Evolutionary conservation across 92 coral and sea anemone species (phyloP).

Genomic region (Porites cylindrica): DNA sequence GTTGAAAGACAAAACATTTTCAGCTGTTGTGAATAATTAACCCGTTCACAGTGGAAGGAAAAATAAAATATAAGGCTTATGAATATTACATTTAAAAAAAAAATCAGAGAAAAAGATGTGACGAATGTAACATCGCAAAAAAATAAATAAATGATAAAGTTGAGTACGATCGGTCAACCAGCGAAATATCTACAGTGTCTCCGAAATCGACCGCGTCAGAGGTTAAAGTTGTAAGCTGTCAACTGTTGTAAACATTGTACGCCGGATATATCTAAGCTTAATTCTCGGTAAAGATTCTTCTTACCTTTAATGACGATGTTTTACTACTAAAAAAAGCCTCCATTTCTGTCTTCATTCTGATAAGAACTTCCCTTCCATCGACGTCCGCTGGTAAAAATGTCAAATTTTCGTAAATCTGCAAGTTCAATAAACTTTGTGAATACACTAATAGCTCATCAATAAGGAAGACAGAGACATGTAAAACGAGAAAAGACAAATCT

Average conservation of each 20-base stretch:
- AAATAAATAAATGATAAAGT: neutral
- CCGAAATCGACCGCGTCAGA: conserved; percentile 7
- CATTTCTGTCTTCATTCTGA: conserved; percentile 60
- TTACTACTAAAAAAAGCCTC: conserved; percentile 75
- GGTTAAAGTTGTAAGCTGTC: conserved; percentile 28
- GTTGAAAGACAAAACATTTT: neutral
- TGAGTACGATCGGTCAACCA: neutral
- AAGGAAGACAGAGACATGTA: conserved; percentile 9
- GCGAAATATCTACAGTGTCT: neutral
- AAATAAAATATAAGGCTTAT: neutral
- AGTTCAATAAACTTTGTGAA: conserved; percentile 45
- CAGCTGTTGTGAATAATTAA: conserved; percentile 42
- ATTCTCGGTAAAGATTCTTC: conserved; percentile 10
- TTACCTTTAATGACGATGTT: conserved; percentile 77
- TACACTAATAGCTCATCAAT: conserved; percentile 27
- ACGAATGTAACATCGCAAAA: neutral
- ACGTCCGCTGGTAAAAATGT: conserved; percentile 50
- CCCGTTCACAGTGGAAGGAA: neutral
- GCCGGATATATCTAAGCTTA: neutral
- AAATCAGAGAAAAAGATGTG: neutral
- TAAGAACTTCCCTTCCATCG: conserved; percentile 59
- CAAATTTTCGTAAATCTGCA: conserved; percentile 73
- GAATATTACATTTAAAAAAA: conserved; percentile 16
- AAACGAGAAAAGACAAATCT: conserved; percentile 34
- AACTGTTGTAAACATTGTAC: conserved; percentile 30